A percentile compares a stretch with the other conserved stretches of the same genome.
Evolutionary conservation across 2,113 vertebrate species (phyloP).

Genomic region (Megalops atlanticus): DNA sequence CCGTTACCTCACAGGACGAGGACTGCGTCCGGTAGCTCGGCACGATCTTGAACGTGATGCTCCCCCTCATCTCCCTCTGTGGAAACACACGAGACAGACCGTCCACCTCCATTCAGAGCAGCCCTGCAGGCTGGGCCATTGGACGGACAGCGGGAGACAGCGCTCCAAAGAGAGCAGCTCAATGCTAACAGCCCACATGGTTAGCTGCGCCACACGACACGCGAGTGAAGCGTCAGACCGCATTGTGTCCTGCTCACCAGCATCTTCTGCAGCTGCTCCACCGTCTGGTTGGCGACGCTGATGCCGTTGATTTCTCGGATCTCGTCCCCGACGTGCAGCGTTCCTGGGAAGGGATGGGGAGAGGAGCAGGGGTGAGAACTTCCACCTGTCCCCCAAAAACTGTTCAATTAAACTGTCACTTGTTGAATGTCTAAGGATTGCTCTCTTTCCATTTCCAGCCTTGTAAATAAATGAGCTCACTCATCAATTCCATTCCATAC

Average conservation of each 20-base stretch:
- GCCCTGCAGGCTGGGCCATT: neutral
- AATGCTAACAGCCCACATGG: neutral
- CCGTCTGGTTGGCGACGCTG: constrained; percentile 97
- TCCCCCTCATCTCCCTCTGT: constrained; percentile 96
- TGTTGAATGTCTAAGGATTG: too few relatives aligned
- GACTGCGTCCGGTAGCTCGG: constrained; percentile 92
- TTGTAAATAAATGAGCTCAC: too few relatives aligned
- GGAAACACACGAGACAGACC: constrained; percentile 29
- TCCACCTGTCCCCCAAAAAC: too few relatives aligned
- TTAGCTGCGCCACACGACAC: neutral
- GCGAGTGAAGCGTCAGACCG: too few relatives aligned
- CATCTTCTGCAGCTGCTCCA: constrained; percentile 98
- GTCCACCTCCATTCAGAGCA: neutral
- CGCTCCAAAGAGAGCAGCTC: neutral
- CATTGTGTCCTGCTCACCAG: constrained; percentile 87
- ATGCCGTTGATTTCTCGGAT: constrained; percentile 97
- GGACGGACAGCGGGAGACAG: neutral
- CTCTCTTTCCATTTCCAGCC: too few relatives aligned
- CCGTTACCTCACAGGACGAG: constrained; percentile 93
- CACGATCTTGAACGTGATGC: constrained; percentile 98
- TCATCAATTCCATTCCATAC: too few relatives aligned
- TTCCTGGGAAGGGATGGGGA: constrained; percentile 75
- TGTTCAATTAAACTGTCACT: too few relatives aligned
- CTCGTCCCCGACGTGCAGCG: constrained; percentile 94
- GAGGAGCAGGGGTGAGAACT: too few relatives aligned